These are phyloP conservation scores for Congeria kusceri DNA, from an alignment of 2,888 invertebrate genomes.

Conservation along the genomic window DNA sequence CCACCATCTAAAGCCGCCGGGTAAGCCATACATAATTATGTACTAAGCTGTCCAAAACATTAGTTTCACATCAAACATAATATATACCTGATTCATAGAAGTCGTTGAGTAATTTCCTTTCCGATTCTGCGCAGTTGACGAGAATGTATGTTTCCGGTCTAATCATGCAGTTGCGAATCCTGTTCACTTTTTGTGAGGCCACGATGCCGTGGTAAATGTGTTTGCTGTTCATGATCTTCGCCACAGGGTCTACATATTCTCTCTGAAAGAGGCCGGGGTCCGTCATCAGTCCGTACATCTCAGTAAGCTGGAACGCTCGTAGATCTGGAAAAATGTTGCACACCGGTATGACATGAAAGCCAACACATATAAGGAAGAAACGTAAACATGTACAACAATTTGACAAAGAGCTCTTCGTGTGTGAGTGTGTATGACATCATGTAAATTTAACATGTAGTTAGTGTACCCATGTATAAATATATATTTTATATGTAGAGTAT, in stretches of 20 bases:
- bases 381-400: too few relatives aligned
- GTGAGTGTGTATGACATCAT: too few relatives aligned
- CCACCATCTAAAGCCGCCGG: too few relatives aligned
- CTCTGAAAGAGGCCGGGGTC: conserved; percentile 25
- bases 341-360: background rate
- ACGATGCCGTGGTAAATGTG: conserved; percentile 55
- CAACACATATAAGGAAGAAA: too few relatives aligned
- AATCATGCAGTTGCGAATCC: conserved; percentile 45
- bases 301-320: conserved; percentile 52
- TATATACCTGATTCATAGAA: conserved; percentile 53
- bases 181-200: conserved; percentile 30
- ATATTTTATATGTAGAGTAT: too few relatives aligned
- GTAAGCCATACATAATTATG: too few relatives aligned
- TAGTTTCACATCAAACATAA: too few relatives aligned
- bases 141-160: conserved; percentile 53
- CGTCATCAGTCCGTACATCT: conserved; percentile 52
- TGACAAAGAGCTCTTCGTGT: too few relatives aligned
- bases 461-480: too few relatives aligned
- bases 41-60: too few relatives aligned
- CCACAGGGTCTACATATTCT: conserved; percentile 43
- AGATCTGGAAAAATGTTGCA: conserved; percentile 38
- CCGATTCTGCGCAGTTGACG: conserved; percentile 44
- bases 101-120: conserved; percentile 23
- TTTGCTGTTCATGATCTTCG: conserved; percentile 33
- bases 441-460: too few relatives aligned